Evolutionary conservation across 2,888 invertebrate species (phyloP).

Genomic region (Frankliniella fusca): DNA sequence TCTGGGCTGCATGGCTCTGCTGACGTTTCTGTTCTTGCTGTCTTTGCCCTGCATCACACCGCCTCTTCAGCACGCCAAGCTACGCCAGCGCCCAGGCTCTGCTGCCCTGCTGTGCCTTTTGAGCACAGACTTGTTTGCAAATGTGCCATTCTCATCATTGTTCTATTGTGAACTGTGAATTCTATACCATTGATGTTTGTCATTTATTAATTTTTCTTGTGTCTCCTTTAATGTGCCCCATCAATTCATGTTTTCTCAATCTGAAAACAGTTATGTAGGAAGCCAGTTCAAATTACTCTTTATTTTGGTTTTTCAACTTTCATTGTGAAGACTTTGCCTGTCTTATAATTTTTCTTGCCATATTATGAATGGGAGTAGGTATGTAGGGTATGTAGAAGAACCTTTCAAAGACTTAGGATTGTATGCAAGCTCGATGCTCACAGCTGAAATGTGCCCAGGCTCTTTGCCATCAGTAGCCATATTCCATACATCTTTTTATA

Average conservation of each 20-base stretch:
- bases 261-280: neutral
- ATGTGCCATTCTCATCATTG: constrained; percentile 10
- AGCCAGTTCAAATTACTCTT: neutral
- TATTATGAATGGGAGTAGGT: constrained; percentile 1
- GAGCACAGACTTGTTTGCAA: neutral
- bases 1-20: neutral
- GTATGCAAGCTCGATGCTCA: constrained; percentile 21
- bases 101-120: neutral
- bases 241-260: neutral
- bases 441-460: constrained; percentile 18
- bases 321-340: neutral
- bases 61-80: neutral
- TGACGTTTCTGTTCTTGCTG: neutral
- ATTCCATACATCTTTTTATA: constrained; percentile 25
- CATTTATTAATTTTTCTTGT: neutral
- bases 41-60: constrained; percentile 3
- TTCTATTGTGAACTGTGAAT: constrained; percentile 6
- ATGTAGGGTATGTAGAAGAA: neutral
- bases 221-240: neutral
- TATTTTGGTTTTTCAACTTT: neutral
- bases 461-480: constrained; percentile 3
- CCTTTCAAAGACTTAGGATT: constrained; percentile 22
- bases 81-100: neutral
- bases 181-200: neutral
- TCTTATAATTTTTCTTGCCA: constrained; percentile 1